These are phyloP conservation scores for Pimpla rufipes DNA, from an alignment of 2,888 invertebrate species.

Conservation along the genomic window DNA sequence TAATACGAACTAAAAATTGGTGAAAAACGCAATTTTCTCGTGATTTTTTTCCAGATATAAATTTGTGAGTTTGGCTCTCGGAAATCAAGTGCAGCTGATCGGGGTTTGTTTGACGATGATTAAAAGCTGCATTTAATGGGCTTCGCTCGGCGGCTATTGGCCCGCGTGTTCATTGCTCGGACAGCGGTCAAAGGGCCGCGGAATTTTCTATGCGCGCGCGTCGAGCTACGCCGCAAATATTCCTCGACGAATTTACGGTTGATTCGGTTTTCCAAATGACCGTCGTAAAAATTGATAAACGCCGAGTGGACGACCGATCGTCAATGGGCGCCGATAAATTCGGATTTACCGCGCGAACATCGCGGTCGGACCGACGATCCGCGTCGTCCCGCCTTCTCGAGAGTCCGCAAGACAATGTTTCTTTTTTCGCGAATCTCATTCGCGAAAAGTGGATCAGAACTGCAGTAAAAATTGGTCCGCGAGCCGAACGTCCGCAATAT, in stretches of 20 bases:
- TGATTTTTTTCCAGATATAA: too few species aligned
- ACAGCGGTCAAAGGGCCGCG: neutral
- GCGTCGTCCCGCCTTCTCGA: too few species aligned
- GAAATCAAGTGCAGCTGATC: neutral
- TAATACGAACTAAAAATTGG: too few species aligned
- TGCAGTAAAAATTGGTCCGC: conserved; percentile 1
- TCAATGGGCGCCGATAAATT: neutral
- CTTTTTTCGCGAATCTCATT: neutral
- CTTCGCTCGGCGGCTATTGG: neutral
- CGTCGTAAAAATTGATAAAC: neutral
- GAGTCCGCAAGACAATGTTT: neutral
- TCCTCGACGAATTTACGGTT: neutral
- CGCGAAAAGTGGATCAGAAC: neutral
- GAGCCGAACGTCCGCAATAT: neutral
- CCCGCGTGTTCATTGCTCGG: neutral
- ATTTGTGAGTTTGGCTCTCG: too few species aligned
- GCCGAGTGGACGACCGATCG: neutral
- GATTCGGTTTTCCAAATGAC: conserved; percentile 1
- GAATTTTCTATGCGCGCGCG: neutral
- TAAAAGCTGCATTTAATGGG: neutral
- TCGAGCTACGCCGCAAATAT: neutral
- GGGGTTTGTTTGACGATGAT: neutral
- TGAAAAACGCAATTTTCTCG: too few species aligned
- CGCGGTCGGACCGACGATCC: too few species aligned
- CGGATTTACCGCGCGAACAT: neutral